Evolutionary conservation across 2,797 vertebrate genomes (phyloP), one percentile per base, ranked within the genome.

Genomic region (Cheirogaleus major): DNA sequence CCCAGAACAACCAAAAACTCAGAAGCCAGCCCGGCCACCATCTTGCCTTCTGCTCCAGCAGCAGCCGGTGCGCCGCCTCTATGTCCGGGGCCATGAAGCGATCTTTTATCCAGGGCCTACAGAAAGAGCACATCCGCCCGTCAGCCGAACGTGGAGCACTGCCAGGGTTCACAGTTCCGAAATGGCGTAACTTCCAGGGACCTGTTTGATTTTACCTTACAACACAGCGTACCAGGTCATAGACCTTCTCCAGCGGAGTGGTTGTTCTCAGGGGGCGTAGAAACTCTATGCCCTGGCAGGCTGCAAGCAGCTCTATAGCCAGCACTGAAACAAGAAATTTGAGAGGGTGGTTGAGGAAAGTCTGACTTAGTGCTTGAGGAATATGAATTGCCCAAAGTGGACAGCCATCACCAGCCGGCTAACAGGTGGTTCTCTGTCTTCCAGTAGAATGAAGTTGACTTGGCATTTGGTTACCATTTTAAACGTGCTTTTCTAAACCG

Each of bases 241-340:
- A 99, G 98, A 99, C 99, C 98, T 99, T 99, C 98, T 99, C 99
- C 99, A 99, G 97, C 43, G 99, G 99, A 82, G 99, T 99, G 27
- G 99, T 99, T 0, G 99, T 99, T 92, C 98, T 99, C 91, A 99
- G 99, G 69, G 99, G 99, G 92, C 99, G 99, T 86, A 99, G 99
- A 97, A 99, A 99, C 98, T 99, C 99, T 4, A 99, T 99, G 86
- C 99, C 99, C 98, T 99, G 99, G 98, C 99, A 99, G 97, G 99
- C 99, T 0, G 99, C 99, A 0, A 99, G 98, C 55, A 99, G 99
- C 98, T 99, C 99, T 23, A 99, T 99, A 50, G 99, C 99, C 95
- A 99, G 98, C 92, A 99, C 99, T 99, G 72, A 92, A 91, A 96
- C 97, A 72, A 83, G 97, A 91, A 78, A 76, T 18, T 2, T 2